These are phyloP conservation scores for Streptopelia turtur DNA, from an alignment of 2,797 vertebrate genomes.

Conservation along the genomic window DNA sequence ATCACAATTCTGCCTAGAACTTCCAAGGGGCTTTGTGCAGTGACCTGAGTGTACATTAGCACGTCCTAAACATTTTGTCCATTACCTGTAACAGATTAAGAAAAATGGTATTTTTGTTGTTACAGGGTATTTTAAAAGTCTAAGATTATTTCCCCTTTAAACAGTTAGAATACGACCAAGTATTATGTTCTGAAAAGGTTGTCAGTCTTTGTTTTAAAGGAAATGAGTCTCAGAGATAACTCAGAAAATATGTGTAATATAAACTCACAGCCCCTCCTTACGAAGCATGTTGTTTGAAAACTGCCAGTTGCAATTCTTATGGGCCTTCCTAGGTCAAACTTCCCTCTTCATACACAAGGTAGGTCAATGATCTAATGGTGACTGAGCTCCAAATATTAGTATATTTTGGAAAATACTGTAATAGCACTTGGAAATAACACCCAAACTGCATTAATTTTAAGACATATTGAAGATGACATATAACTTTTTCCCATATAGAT, in stretches of 20 bases:
- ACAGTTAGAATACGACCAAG: not conserved
- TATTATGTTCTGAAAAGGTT: not conserved
- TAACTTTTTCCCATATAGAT: not conserved
- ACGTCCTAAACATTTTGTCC: not conserved
- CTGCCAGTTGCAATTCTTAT: not conserved
- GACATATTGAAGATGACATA: not conserved
- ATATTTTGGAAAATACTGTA: not conserved
- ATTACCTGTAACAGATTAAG: not conserved
- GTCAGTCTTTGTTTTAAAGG: not conserved
- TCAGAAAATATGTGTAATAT: not conserved
- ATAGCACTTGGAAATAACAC: not conserved
- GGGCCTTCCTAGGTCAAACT: not conserved
- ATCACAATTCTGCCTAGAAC: not conserved
- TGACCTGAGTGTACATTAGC: not conserved
- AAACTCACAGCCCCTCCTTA: not conserved
- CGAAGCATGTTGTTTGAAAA: not conserved
- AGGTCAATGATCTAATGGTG: not conserved
- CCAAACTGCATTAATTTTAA: not conserved
- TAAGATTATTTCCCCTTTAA: not conserved
- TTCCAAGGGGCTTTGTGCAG: not conserved
- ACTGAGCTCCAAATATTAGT: not conserved
- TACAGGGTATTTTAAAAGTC: not conserved
- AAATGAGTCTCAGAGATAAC: not conserved
- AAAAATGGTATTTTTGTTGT: not conserved
- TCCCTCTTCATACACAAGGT: not conserved